phyloP scores from a whole-genome alignment of 2,113 vertebrate genomes.

The Periophthalmodon schlosseri region DNA sequence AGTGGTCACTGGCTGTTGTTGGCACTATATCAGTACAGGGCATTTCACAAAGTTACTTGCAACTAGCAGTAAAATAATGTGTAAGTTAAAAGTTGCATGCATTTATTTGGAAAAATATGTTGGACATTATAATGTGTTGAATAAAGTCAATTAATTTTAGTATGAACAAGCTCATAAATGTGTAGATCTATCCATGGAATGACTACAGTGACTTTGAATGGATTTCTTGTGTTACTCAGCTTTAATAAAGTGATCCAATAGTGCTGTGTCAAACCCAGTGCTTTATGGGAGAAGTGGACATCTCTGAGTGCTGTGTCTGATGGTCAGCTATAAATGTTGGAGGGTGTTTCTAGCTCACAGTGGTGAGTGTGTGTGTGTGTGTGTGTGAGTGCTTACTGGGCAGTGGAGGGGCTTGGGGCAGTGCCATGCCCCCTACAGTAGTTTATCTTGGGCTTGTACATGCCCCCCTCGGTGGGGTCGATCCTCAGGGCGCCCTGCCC shows the following conservation, averaged over 20 bases:
- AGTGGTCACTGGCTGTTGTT: not conserved
- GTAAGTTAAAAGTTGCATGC: not conserved
- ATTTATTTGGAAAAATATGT: not conserved
- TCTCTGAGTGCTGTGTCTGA: conserved; percentile 55
- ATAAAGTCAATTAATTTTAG: not conserved
- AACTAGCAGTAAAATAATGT: not conserved
- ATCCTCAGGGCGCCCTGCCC: conserved; percentile 77
- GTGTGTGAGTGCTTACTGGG: conserved; percentile 68
- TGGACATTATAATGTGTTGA: not conserved
- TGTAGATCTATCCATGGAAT: not conserved
- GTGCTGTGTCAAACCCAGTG: conserved; percentile 61
- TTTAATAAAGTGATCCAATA: conserved; percentile 52
- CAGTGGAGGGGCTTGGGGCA: conserved; percentile 76
- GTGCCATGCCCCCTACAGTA: conserved; percentile 81
- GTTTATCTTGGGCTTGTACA: conserved; percentile 81
- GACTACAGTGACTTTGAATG: conserved; percentile 7
- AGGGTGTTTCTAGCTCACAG: conserved; percentile 46
- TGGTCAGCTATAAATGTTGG: conserved; percentile 74
- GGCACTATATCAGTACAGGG: not conserved
- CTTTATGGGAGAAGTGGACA: conserved; percentile 49
- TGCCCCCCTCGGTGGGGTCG: conserved; percentile 74
- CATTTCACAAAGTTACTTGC: not conserved
- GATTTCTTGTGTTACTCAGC: conserved; percentile 53
- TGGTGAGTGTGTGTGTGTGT: conserved; percentile 48
- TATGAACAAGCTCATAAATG: not conserved